Conservation (phyloP, 2,113 vertebrate species). For the Corythornis madagascariensis region DNA sequence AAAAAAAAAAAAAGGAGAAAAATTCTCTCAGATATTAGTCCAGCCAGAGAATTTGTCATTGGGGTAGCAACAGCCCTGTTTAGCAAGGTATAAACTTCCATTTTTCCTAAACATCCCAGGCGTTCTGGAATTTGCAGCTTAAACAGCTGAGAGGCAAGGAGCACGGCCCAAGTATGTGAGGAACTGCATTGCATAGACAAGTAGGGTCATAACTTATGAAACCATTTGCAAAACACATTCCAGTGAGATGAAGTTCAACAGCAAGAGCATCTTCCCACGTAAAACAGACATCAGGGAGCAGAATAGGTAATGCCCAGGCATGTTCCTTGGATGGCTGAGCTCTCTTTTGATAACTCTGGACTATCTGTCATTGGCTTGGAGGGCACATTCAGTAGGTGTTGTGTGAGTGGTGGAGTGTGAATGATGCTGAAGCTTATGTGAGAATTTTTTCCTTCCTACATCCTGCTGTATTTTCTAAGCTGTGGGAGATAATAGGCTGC, state of each 20-base stretch:
- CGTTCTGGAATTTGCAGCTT: slow-evolving; percentile 26
- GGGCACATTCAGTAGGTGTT: not conserved
- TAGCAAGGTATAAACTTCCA: slow-evolving; percentile 56
- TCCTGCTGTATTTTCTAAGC: not conserved
- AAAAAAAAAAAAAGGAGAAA: too few species aligned
- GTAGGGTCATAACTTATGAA: slow-evolving; percentile 62
- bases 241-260: slow-evolving; percentile 21
- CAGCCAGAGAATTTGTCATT: not conserved
- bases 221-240: slow-evolving; percentile 63
- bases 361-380: not conserved
- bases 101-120: slow-evolving; percentile 49
- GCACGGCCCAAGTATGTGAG: slow-evolving; percentile 22
- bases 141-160: slow-evolving; percentile 39
- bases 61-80: slow-evolving; percentile 18
- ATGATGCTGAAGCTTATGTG: not conserved
- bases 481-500: not conserved
- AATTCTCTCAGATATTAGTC: not conserved
- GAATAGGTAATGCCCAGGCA: not conserved
- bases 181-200: slow-evolving; percentile 58
- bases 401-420: not conserved
- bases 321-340: not conserved
- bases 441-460: not conserved
- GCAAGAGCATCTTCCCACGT: not conserved
- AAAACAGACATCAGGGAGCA: not conserved
- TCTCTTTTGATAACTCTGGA: not conserved